Evolutionary conservation across 2,888 invertebrate genomes (phyloP).

Genomic region (Eristalis arbustorum): DNA sequence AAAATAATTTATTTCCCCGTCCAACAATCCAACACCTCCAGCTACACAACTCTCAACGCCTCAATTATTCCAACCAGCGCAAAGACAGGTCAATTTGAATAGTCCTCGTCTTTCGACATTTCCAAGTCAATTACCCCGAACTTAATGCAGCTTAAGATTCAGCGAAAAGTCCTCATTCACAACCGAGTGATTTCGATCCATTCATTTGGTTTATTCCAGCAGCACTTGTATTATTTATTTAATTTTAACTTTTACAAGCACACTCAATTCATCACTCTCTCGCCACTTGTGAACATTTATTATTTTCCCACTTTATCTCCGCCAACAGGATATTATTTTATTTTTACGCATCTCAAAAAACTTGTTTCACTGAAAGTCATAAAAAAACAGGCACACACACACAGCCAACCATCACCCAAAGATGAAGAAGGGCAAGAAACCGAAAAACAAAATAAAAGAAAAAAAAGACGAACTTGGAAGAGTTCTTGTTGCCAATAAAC

Average conservation of each 20-base stretch:
- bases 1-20: too few species aligned
- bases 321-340: constrained; percentile 41
- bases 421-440: not conserved
- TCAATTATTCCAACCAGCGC: not conserved
- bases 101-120: not conserved
- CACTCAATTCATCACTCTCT: constrained; percentile 39
- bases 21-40: not conserved
- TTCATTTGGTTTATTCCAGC: constrained; percentile 1
- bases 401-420: not conserved
- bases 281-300: constrained; percentile 45
- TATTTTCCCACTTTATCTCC: constrained; percentile 47
- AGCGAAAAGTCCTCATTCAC: not conserved
- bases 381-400: not conserved
- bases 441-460: not conserved
- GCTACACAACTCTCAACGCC: not conserved
- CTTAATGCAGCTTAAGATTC: not conserved
- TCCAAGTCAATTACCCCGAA: not conserved
- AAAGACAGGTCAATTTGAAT: not conserved
- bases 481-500: constrained; percentile 39
- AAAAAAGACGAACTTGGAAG: constrained; percentile 5
- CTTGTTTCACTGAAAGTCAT: constrained; percentile 26
- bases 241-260: constrained; percentile 42
- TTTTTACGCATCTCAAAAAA: constrained; percentile 31
- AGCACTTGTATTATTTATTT: constrained; percentile 34
- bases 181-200: not conserved